Base-by-base conservation (phyloP, 2,888 invertebrate genomes). In the Agrilus cyanescens region DNA sequence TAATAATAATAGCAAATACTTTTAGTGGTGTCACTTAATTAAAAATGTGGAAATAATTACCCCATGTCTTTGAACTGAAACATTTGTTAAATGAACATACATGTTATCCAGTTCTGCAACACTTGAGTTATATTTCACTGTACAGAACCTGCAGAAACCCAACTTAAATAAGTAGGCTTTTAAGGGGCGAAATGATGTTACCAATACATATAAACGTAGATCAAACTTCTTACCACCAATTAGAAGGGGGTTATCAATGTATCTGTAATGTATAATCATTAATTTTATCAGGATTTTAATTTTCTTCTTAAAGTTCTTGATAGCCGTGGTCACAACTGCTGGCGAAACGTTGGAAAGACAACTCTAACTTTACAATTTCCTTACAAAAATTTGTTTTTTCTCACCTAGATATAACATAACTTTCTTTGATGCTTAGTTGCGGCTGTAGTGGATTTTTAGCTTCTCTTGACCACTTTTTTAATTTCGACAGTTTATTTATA, bases 221-320 rank as follows among this genome's bases (percentile, higher is more conserved):
- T 95, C 95, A 65, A 95, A 94, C 68, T 95, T 95, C 69, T 94
- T 93, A 5, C 94, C 94, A 34, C 94, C 93, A 62, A 95, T 95
- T 55, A 95, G 70, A 39, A 95, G 69, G 8, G 95, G 95, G 71
- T 94, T 93, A 59, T 93, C 90, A 54, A 95, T 94, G 63, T 94
- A 94, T 51, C 82, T 71, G 62, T 36, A 58, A 56, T 32, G 38
- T 30, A 44, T 31, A 30, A n/a, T n/a, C n/a, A n/a, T n/a, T n/a
- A n/a, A n/a, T n/a, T n/a, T n/a, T n/a, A n/a, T n/a, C n/a, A n/a
- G n/a, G n/a, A n/a, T n/a, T n/a, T n/a, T n/a, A n/a, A n/a, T n/a
- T n/a, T n/a, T n/a, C n/a, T n/a, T n/a, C n/a, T n/a, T n/a, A n/a
- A n/a, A n/a, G n/a, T n/a, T n/a, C n/a, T n/a, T n/a, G n/a, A n/a